Evolutionary conservation across 1,140 invertebrate species (phyloP).

Genomic region (Matsumurasca onukii): DNA sequence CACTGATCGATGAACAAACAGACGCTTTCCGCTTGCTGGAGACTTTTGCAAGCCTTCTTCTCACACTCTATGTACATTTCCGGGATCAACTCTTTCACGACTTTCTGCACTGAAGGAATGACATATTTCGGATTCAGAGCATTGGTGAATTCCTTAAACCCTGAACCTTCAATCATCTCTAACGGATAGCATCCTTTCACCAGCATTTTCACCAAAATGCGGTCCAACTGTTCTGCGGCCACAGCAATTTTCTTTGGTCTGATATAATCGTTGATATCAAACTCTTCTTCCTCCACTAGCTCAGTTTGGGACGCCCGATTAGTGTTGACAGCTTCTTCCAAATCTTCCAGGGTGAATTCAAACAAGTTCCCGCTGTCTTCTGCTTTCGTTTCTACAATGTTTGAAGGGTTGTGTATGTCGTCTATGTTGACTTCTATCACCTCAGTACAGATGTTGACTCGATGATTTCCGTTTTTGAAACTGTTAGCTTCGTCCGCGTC

Average conservation of each 20-base stretch:
- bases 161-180: not conserved
- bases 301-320: not conserved
- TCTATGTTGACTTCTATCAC: constrained; percentile 9
- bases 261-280: constrained; percentile 13
- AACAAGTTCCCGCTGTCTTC: too few species aligned
- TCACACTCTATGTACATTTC: constrained; percentile 5
- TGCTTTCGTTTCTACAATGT: not conserved
- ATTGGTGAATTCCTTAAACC: not conserved
- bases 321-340: not conserved
- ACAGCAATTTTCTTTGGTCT: not conserved
- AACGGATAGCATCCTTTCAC: constrained; percentile 10
- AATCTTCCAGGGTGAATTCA: not conserved
- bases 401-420: not conserved
- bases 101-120: not conserved
- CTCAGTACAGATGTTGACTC: constrained; percentile 2
- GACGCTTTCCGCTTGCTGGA: not conserved
- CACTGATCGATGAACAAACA: not conserved
- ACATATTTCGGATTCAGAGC: constrained; percentile 2
- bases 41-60: not conserved
- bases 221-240: not conserved
- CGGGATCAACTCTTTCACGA: not conserved
- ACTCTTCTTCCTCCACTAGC: not conserved
- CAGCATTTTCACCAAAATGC: not conserved
- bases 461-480: not conserved
- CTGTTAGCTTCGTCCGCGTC: not conserved